Conservation (phyloP, 2,888 invertebrate species). For the Brassicogethes aeneus region DNA sequence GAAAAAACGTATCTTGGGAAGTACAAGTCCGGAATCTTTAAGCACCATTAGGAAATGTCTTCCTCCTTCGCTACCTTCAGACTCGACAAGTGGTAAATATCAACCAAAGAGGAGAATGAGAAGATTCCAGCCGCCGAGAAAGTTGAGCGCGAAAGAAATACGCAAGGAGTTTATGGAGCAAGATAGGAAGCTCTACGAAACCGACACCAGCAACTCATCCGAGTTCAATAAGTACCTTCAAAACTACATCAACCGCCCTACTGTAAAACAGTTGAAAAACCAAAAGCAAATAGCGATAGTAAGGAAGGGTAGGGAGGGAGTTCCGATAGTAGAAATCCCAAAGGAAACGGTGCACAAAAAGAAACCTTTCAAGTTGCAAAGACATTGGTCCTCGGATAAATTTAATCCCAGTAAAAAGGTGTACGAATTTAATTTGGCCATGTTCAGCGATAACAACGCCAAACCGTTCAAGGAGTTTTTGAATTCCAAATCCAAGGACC, state of each 20-base stretch:
- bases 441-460: conserved; percentile 21
- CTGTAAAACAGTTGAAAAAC: conserved; percentile 27
- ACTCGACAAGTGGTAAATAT: too few relatives aligned
- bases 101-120: too few relatives aligned
- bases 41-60: too few relatives aligned
- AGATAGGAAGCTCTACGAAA: conserved; percentile 24
- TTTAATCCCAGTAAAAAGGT: too few relatives aligned
- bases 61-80: too few relatives aligned
- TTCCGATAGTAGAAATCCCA: conserved; percentile 23
- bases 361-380: conserved; percentile 7
- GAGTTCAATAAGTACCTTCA: conserved; percentile 23
- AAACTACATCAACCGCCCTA: conserved; percentile 28
- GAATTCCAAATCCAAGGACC: conserved; percentile 24
- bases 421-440: conserved; percentile 14
- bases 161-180: conserved; percentile 27
- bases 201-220: conserved; percentile 9
- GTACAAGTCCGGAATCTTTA: too few relatives aligned
- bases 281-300: conserved; percentile 26
- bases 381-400: conserved; percentile 8
- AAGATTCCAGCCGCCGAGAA: conserved; percentile 24
- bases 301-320: conserved; percentile 26
- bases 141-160: conserved; percentile 28
- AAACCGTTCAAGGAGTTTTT: conserved; percentile 24
- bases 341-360: conserved; percentile 9
- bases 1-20: too few relatives aligned